Percentiles rank a stretch among this genome's conserved stretches.
Conservation (phyloP, 2,888 invertebrate genomes). For the Ceraclea dissimilis region DNA sequence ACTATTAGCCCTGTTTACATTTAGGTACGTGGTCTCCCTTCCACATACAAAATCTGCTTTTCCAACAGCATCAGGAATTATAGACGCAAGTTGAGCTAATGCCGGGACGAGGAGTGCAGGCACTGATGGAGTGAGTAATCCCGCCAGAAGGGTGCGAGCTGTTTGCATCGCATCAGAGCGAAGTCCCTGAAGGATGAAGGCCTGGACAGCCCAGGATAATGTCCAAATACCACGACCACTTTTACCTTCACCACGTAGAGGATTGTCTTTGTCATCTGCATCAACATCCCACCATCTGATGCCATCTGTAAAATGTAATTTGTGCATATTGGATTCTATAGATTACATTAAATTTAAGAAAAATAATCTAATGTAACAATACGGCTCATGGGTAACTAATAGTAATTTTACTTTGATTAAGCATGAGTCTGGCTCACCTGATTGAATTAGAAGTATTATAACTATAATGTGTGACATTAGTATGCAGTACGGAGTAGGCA, state of each 20-base stretch:
- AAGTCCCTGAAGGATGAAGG: conserved; percentile 47
- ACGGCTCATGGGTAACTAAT: too few relatives aligned
- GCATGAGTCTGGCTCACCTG: too few relatives aligned
- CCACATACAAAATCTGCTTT: conserved; percentile 17
- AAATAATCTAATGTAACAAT: too few relatives aligned
- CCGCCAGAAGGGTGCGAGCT: conserved; percentile 35
- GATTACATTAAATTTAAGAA: background rate
- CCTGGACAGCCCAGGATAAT: conserved; percentile 63
- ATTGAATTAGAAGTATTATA: too few relatives aligned
- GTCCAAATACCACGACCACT: conserved; percentile 8
- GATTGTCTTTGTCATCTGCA: conserved; percentile 37
- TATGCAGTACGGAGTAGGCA: too few relatives aligned
- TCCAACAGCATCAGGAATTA: conserved; percentile 9
- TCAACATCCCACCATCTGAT: conserved; percentile 41
- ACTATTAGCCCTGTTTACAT: conserved; percentile 17
- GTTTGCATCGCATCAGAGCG: conserved; percentile 38
- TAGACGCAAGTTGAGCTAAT: conserved; percentile 11
- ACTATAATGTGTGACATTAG: too few relatives aligned
- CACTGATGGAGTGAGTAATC: conserved; percentile 30
- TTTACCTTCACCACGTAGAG: conserved; percentile 34
- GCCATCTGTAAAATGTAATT: conserved; percentile 30
- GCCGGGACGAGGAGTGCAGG: conserved; percentile 12
- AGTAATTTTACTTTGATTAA: too few relatives aligned
- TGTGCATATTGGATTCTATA: too few relatives aligned
- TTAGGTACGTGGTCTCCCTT: conserved; percentile 14